Percentiles rank a stretch among this genome's conserved stretches.
phyloP scores from a whole-genome alignment of 2,113 vertebrate genomes.

The Sinocyclocheilus grahami region DNA sequence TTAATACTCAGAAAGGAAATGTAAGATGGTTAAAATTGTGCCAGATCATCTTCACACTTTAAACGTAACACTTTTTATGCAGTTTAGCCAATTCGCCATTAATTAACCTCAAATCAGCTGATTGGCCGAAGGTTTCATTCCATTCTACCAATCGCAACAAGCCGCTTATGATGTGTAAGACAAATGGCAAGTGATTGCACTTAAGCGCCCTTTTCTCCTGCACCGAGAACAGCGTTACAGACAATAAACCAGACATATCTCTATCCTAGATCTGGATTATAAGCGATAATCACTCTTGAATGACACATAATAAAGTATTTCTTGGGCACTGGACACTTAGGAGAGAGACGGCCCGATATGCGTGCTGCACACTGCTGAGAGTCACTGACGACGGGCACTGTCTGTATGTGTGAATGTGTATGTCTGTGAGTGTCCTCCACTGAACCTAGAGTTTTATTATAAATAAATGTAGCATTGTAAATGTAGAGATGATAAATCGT shows the following conservation, averaged over 20 bases:
- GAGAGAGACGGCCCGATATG: neutral
- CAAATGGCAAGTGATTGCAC: conserved; percentile 45
- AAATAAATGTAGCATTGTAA: conserved; percentile 49
- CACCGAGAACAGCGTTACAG: neutral
- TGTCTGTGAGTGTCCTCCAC: conserved; percentile 43
- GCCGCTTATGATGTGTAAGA: conserved; percentile 11
- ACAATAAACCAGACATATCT: conserved; percentile 18
- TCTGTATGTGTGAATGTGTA: conserved; percentile 47
- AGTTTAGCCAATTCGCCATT: neutral
- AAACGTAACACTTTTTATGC: neutral
- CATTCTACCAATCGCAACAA: conserved; percentile 33
- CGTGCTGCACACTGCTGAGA: conserved; percentile 24
- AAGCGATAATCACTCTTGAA: conserved; percentile 49
- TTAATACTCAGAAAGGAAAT: neutral
- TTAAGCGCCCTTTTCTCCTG: conserved; percentile 42
- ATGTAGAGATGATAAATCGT: conserved; percentile 31
- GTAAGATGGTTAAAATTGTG: neutral
- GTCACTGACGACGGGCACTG: conserved; percentile 33
- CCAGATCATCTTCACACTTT: neutral
- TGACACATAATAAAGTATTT: conserved; percentile 32
- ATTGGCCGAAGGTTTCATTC: neutral
- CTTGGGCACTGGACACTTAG: neutral
- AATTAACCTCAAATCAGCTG: neutral
- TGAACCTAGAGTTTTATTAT: conserved; percentile 43
- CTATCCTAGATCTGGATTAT: conserved; percentile 25